A percentile compares a stretch with the other conserved stretches of the same genome.
Evolutionary conservation across 2,888 invertebrate species (phyloP).

Genomic region (Diarsia mendica): DNA sequence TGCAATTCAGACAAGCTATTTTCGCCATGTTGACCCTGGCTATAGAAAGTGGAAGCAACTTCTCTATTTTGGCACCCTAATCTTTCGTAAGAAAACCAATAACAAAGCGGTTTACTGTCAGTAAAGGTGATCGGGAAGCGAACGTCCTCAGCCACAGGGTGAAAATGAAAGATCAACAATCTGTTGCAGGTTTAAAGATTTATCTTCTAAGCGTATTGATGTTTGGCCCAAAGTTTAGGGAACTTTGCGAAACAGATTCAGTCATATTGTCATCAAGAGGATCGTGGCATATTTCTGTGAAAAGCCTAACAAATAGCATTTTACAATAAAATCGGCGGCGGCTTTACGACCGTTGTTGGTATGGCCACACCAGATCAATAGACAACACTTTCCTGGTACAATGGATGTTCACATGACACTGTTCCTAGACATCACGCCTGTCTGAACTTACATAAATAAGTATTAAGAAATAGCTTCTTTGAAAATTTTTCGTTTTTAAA

Average conservation of each 20-base stretch:
- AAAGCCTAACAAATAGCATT: neutral
- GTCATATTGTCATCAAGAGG: neutral
- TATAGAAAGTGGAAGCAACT: constrained; percentile 20
- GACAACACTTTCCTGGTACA: constrained; percentile 23
- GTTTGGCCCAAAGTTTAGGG: too few relatives aligned
- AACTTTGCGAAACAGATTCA: neutral
- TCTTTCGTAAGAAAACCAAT: neutral
- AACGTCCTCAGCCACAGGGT: neutral
- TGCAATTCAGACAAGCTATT: neutral
- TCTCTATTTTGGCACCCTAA: constrained; percentile 14
- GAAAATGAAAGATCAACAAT: neutral
- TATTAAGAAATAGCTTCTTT: neutral
- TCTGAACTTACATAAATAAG: constrained; percentile 30
- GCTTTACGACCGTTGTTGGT: constrained; percentile 7
- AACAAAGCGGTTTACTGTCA: neutral
- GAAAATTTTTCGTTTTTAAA: neutral
- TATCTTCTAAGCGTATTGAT: too few relatives aligned
- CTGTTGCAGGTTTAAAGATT: too few relatives aligned
- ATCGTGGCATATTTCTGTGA: too few relatives aligned
- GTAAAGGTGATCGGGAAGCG: neutral
- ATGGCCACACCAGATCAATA: constrained; percentile 34
- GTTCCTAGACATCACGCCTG: constrained; percentile 22
- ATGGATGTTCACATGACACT: constrained; percentile 50
- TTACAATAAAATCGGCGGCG: neutral
- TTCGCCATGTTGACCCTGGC: constrained; percentile 21